Conservation (phyloP, 2,113 vertebrate species). For the Rallus limicola region DNA sequence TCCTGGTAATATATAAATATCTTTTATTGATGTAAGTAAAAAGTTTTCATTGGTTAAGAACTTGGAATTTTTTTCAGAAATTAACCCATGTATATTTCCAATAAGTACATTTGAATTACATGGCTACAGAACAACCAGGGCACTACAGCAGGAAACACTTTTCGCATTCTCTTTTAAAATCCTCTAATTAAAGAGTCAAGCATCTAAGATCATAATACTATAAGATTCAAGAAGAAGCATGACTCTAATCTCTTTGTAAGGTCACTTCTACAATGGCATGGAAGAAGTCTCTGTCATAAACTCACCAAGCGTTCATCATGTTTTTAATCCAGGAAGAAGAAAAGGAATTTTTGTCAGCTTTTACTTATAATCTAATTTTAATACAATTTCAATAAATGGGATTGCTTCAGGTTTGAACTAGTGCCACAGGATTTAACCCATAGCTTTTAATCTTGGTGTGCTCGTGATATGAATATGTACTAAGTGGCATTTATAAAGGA, state of each 20-base stretch:
- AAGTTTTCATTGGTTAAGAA: background rate
- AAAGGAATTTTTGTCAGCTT: background rate
- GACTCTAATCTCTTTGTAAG: background rate
- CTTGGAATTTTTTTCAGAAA: background rate
- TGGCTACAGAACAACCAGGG: background rate
- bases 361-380: background rate
- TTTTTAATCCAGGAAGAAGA: background rate
- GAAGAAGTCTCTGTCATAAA: background rate
- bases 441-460: background rate
- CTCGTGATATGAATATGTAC: background rate
- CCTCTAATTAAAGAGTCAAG: background rate
- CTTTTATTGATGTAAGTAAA: background rate
- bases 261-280: background rate
- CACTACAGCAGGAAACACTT: background rate
- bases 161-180: background rate
- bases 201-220: background rate
- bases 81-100: background rate
- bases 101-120: background rate
- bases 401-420: background rate
- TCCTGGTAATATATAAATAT: background rate
- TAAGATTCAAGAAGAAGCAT: background rate
- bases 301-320: background rate
- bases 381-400: background rate
- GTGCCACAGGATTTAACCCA: background rate
- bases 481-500: background rate